These are phyloP conservation scores for Drosophila truncata DNA, from an alignment of 1,140 invertebrate species.

Conservation along the genomic window DNA sequence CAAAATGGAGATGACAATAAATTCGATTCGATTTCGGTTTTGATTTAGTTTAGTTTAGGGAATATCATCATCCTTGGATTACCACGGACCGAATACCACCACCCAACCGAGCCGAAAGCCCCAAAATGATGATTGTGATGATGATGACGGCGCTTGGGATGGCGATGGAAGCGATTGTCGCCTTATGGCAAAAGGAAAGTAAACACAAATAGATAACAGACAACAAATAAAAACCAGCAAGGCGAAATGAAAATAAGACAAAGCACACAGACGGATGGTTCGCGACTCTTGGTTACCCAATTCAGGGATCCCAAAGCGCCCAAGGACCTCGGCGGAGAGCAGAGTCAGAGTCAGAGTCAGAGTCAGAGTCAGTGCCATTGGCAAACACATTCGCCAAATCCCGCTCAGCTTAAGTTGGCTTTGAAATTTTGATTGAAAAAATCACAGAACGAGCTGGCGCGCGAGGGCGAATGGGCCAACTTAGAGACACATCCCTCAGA, in stretches of 20 bases:
- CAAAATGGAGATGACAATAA: constrained; percentile 83
- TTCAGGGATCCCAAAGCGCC: constrained; percentile 32
- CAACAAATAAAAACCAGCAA: constrained; percentile 76
- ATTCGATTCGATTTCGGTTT: constrained; percentile 83
- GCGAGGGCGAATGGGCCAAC: constrained; percentile 38
- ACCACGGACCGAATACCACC: constrained; percentile 48
- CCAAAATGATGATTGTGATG: constrained; percentile 26
- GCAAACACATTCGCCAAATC: constrained; percentile 75
- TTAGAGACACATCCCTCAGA: constrained; percentile 42
- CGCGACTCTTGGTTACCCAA: constrained; percentile 57
- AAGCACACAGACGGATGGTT: constrained; percentile 68
- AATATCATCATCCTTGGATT: constrained; percentile 81
- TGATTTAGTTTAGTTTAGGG: constrained; percentile 81
- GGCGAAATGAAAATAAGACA: constrained; percentile 82
- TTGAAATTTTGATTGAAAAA: constrained; percentile 84
- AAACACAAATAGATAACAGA: constrained; percentile 81
- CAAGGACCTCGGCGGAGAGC: constrained; percentile 28
- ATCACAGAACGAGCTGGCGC: constrained; percentile 51
- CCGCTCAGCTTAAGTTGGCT: constrained; percentile 78
- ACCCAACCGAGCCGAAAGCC: constrained; percentile 19
- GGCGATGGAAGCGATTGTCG: constrained; percentile 72
- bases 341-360: neutral
- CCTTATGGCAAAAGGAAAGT: constrained; percentile 73
- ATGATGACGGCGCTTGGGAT: constrained; percentile 50
- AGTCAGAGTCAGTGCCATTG: constrained; percentile 31